Conservation (phyloP, 2,797 vertebrate species). For the Pseudocheirus occidentalis region DNA sequence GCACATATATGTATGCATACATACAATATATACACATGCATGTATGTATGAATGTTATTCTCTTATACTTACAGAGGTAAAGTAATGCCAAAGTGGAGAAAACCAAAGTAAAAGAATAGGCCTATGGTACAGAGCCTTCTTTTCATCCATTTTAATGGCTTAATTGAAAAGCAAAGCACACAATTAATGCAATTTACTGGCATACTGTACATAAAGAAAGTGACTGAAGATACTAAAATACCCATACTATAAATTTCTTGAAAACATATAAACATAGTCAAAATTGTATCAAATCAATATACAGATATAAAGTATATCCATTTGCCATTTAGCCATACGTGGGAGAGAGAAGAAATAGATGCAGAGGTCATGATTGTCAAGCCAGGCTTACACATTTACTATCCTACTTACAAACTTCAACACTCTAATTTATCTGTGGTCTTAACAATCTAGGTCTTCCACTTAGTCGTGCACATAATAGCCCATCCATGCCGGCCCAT, state of each 20-base stretch:
- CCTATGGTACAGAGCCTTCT: not conserved
- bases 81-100: slow-evolving; percentile 30
- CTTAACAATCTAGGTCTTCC: not conserved
- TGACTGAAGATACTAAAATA: slow-evolving; percentile 46
- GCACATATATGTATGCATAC: not conserved
- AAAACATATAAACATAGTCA: not conserved
- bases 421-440: not conserved
- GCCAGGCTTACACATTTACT: not conserved
- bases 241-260: not conserved
- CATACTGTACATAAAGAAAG: slow-evolving; percentile 24
- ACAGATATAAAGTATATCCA: not conserved
- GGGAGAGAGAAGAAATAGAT: not conserved
- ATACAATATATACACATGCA: not conserved
- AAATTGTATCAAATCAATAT: not conserved
- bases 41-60: not conserved
- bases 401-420: not conserved
- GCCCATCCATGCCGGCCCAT: not conserved
- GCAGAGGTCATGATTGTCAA: not conserved
- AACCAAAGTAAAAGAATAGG: slow-evolving; percentile 14
- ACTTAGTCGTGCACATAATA: not conserved
- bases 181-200: slow-evolving; percentile 9
- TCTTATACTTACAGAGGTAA: slow-evolving; percentile 38
- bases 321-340: not conserved
- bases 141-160: slow-evolving; percentile 48
- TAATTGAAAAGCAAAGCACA: slow-evolving; percentile 38